Conservation (phyloP, 2,797 vertebrate genomes). For the Diceros bicornis region DNA sequence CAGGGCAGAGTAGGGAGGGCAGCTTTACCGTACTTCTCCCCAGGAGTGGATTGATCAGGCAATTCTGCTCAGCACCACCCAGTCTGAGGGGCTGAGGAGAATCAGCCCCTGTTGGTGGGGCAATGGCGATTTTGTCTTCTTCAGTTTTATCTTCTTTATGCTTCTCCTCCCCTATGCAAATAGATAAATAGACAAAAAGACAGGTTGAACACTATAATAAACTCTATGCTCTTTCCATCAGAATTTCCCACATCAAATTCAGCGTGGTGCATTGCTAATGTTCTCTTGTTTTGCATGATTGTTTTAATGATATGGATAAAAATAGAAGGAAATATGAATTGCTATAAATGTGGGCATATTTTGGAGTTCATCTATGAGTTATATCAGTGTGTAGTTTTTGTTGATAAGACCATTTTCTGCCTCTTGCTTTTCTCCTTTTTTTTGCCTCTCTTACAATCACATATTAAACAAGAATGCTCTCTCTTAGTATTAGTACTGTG, state of each 20-base stretch:
- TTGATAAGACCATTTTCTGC: background rate
- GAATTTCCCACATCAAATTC: background rate
- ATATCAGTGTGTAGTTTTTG: background rate
- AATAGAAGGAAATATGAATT: conserved; percentile 16
- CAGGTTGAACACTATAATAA: background rate
- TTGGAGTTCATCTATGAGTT: background rate
- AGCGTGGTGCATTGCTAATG: background rate
- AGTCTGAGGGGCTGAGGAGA: background rate
- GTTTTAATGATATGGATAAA: conserved; percentile 3
- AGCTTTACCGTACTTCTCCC: background rate
- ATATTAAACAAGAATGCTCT: background rate
- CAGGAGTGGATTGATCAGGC: too few relatives aligned
- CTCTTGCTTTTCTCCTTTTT: background rate
- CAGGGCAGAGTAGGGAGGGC: background rate
- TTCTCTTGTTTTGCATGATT: background rate
- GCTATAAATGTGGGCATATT: background rate
- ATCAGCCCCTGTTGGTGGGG: background rate
- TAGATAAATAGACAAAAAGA: background rate
- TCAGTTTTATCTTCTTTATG: background rate
- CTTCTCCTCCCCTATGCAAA: background rate
- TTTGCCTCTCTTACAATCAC: background rate
- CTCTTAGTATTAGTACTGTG: background rate
- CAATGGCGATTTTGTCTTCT: background rate
- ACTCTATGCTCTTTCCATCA: background rate
- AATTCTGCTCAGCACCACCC: background rate